Percentiles rank a stretch among this genome's conserved stretches.
These are phyloP conservation scores for Drosophila bocki DNA, from an alignment of 1,140 invertebrate species.

Conservation along the genomic window DNA sequence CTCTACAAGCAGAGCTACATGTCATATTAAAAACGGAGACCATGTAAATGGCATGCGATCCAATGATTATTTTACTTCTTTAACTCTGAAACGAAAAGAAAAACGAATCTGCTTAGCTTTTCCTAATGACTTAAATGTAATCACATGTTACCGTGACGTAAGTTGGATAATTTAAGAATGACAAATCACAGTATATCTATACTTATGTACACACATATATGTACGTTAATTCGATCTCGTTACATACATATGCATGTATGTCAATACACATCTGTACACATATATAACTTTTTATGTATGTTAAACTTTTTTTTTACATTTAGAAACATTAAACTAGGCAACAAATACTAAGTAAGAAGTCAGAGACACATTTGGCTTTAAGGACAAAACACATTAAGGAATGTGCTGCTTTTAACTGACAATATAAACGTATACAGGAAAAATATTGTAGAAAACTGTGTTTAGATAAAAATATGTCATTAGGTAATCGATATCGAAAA, in stretches of 20 bases:
- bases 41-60: conserved; percentile 6
- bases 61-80: background rate
- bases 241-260: background rate
- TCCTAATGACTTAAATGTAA: background rate
- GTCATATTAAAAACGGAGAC: background rate
- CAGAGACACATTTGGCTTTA: background rate
- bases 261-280: too few species aligned
- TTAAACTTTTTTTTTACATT: background rate
- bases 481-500: conserved; percentile 5
- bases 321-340: background rate
- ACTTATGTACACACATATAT: background rate
- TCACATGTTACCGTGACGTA: conserved; percentile 6
- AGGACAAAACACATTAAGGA: background rate
- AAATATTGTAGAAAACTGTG: background rate
- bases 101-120: background rate
- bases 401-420: background rate
- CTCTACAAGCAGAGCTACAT: background rate
- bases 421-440: background rate
- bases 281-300: background rate
- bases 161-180: background rate
- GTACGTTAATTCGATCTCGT: background rate
- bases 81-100: background rate
- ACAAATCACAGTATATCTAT: background rate
- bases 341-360: too few species aligned
- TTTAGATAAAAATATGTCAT: conserved; percentile 1